Conservation (phyloP, 2,797 vertebrate species). For the Mareca strepera region DNA sequence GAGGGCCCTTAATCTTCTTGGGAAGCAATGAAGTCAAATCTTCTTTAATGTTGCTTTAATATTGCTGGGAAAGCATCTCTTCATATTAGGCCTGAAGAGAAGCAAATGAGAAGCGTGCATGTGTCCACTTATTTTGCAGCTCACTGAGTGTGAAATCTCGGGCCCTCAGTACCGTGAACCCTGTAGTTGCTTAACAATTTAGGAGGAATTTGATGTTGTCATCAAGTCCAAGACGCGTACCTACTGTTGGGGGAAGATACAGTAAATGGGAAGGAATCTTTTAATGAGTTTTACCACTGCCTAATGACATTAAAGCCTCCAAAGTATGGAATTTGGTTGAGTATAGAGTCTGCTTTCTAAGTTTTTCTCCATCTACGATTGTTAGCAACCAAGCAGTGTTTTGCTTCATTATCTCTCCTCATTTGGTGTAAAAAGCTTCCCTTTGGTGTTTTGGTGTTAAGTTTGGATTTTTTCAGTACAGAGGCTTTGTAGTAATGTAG, state of each 20-base stretch:
- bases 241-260: constrained; percentile 45
- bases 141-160: constrained; percentile 63
- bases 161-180: constrained; percentile 53
- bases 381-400: not conserved
- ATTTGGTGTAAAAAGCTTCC: not conserved
- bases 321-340: not conserved
- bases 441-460: constrained; percentile 55
- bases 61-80: constrained; percentile 54
- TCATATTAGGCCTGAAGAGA: constrained; percentile 51
- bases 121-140: constrained; percentile 53
- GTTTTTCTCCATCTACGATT: not conserved
- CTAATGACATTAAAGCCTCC: not conserved
- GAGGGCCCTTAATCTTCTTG: constrained; percentile 68
- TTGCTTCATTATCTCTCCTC: constrained; percentile 48
- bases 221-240: constrained; percentile 20
- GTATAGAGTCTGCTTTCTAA: not conserved
- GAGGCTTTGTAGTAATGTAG: constrained; percentile 74
- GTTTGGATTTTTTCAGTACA: constrained; percentile 62
- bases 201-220: constrained; percentile 70
- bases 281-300: constrained; percentile 11
- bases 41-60: constrained; percentile 68
- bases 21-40: constrained; percentile 64
- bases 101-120: constrained; percentile 54
- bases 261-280: constrained; percentile 8
- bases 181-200: constrained; percentile 51